A percentile compares a stretch with the other conserved stretches of the same genome.
phyloP scores from a whole-genome alignment of 2,113 vertebrate genomes.

The Leucosticte australis region DNA sequence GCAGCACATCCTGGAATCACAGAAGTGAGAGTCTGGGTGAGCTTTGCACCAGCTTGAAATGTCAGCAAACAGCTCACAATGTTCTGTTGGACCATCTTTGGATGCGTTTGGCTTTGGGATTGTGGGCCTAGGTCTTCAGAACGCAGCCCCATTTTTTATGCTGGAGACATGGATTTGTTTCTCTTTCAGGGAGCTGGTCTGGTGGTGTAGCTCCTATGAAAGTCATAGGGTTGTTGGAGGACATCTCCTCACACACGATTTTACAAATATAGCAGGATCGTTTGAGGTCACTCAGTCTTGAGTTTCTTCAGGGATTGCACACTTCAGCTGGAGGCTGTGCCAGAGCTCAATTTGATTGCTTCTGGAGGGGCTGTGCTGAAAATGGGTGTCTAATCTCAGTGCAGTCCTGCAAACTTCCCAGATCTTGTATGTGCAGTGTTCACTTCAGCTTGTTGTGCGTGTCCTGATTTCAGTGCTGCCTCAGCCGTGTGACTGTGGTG shows the following conservation, averaged over 20 bases:
- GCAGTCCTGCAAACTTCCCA: not conserved
- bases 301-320: conserved; percentile 15
- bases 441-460: not conserved
- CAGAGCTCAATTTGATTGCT: not conserved
- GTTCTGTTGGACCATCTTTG: not conserved
- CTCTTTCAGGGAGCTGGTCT: not conserved
- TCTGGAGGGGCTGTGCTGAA: not conserved
- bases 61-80: accelerated
- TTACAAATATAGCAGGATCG: conserved; percentile 40
- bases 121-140: not conserved
- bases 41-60: not conserved
- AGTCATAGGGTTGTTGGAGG: not conserved
- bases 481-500: accelerated
- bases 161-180: not conserved
- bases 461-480: conserved; percentile 17
- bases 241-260: not conserved
- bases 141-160: accelerated
- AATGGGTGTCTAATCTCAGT: not conserved
- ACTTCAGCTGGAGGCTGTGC: not conserved
- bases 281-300: conserved; percentile 34
- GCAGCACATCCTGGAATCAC: not conserved
- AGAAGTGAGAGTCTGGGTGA: not conserved
- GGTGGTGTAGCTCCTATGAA: not conserved
- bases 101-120: not conserved
- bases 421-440: accelerated